phyloP scores from a whole-genome alignment of 92 coral and sea anemone genomes.

The Epizoanthus illoricatus region DNA sequence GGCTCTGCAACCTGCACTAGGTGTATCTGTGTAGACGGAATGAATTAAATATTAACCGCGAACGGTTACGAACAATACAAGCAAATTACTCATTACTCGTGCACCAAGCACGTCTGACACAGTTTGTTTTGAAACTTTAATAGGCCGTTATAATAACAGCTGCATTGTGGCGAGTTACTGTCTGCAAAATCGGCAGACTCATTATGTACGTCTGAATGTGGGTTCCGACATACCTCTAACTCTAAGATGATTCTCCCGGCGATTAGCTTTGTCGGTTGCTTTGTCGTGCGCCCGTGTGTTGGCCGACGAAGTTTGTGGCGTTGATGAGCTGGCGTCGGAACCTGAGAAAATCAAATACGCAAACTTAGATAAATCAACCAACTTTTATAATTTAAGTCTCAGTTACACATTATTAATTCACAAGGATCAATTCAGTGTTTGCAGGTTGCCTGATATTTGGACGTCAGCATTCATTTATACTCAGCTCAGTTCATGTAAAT shows the following conservation, averaged over 20 bases:
- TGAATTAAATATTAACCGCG: slow-evolving; percentile 15
- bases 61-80: not conserved
- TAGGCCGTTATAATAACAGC: not conserved
- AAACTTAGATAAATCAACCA: not conserved
- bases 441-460: not conserved
- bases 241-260: slow-evolving; percentile 6
- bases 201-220: not conserved
- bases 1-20: slow-evolving; percentile 34
- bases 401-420: not conserved
- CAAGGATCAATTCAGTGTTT: not conserved
- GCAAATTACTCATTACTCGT: slow-evolving; percentile 5
- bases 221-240: slow-evolving; percentile 22
- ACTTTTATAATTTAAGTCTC: not conserved
- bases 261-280: not conserved
- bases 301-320: slow-evolving; percentile 13
- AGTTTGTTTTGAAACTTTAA: not conserved
- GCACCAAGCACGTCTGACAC: not conserved
- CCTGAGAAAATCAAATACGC: slow-evolving; percentile 1
- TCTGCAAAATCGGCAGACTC: not conserved
- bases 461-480: not conserved
- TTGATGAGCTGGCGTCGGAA: slow-evolving; percentile 33
- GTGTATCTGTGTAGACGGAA: slow-evolving; percentile 27
- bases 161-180: not conserved
- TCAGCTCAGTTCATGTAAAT: not conserved
- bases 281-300: slow-evolving; percentile 20